Percentiles rank a stretch among this genome's conserved stretches.
phyloP scores from a whole-genome alignment of 2,888 invertebrate species.

The Meghimatium bilineatum region DNA sequence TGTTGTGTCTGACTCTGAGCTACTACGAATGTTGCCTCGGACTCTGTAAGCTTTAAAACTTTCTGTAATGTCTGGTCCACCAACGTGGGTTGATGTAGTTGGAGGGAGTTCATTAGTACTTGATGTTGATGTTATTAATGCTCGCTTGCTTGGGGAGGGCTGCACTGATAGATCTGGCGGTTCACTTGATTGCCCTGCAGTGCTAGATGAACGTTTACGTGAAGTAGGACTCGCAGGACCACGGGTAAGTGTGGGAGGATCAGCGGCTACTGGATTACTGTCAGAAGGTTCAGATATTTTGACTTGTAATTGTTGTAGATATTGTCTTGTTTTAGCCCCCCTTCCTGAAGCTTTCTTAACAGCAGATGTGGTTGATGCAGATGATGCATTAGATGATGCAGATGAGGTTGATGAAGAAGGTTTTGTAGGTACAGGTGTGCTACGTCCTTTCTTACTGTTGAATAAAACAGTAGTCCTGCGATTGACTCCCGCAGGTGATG shows the following conservation, averaged over 20 bases:
- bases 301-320: constrained; percentile 52
- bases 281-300: constrained; percentile 54
- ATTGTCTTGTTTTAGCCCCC: constrained; percentile 45
- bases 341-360: constrained; percentile 41
- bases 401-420: constrained; percentile 46
- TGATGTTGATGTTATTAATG: constrained; percentile 42
- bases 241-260: constrained; percentile 51
- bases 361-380: constrained; percentile 22
- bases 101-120: constrained; percentile 27
- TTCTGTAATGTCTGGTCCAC: constrained; percentile 62
- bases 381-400: constrained; percentile 39
- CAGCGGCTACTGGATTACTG: constrained; percentile 57
- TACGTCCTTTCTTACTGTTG: constrained; percentile 81
- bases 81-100: constrained; percentile 60
- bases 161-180: constrained; percentile 53
- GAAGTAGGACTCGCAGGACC: constrained; percentile 61
- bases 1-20: constrained; percentile 72
- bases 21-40: constrained; percentile 64
- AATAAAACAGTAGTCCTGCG: constrained; percentile 87
- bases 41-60: constrained; percentile 79
- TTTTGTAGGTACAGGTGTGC: constrained; percentile 42
- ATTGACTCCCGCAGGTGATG: constrained; percentile 82
- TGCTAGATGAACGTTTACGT: constrained; percentile 68
- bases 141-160: constrained; percentile 60
- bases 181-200: constrained; percentile 53